phyloP scores from a whole-genome alignment of 2,888 invertebrate species.

The Palloptera scutellata region DNA sequence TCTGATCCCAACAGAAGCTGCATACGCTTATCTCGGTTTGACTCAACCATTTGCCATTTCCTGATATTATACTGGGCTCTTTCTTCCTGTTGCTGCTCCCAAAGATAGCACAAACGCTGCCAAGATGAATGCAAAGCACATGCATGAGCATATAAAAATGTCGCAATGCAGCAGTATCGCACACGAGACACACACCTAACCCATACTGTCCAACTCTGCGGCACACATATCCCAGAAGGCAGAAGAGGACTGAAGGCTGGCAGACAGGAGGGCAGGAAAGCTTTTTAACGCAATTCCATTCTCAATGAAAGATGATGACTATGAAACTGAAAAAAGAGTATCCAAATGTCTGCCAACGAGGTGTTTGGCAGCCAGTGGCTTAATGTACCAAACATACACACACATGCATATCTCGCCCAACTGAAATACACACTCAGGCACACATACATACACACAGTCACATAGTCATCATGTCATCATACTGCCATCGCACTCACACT shows the following conservation, averaged over 20 bases:
- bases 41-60: background rate
- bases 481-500: slow-evolving; percentile 34
- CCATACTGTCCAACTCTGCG: slow-evolving; percentile 15
- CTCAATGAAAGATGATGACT: too few relatives aligned
- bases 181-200: slow-evolving; percentile 38
- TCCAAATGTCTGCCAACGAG: slow-evolving; percentile 44
- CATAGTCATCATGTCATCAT: slow-evolving; percentile 30
- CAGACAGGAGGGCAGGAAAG: slow-evolving; percentile 30
- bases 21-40: slow-evolving; percentile 12
- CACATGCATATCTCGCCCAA: background rate
- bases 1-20: too few relatives aligned
- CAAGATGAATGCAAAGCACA: too few relatives aligned
- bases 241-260: too few relatives aligned
- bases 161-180: slow-evolving; percentile 49
- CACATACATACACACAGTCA: slow-evolving; percentile 14
- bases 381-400: slow-evolving; percentile 23
- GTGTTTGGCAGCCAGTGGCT: slow-evolving; percentile 39
- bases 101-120: slow-evolving; percentile 16
- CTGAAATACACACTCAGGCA: background rate
- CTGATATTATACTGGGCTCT: background rate
- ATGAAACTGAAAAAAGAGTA: slow-evolving; percentile 25
- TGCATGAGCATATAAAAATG: slow-evolving; percentile 37
- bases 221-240: too few relatives aligned
- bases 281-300: too few relatives aligned
- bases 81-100: background rate